phyloP scores from a whole-genome alignment of 2,797 vertebrate genomes.

The Pipistrellus pipistrellus region DNA sequence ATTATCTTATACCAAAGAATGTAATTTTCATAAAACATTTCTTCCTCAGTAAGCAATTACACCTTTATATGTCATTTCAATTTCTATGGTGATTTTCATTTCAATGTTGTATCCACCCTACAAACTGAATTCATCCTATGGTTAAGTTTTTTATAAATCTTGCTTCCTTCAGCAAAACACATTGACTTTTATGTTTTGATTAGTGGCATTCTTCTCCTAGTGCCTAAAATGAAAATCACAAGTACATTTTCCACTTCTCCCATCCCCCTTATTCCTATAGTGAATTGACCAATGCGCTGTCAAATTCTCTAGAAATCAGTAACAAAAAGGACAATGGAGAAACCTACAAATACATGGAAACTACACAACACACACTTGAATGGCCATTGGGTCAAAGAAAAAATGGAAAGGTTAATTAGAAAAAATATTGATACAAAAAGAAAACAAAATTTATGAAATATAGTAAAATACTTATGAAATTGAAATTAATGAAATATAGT shows the following conservation, averaged over 20 bases:
- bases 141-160: neutral
- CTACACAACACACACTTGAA: neutral
- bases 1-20: neutral
- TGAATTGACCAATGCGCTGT: neutral
- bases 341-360: neutral
- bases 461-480: neutral
- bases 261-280: neutral
- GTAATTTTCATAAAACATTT: slow-evolving; percentile 28
- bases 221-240: neutral
- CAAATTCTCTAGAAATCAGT: neutral
- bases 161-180: neutral
- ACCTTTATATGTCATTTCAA: neutral
- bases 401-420: neutral
- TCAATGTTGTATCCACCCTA: neutral
- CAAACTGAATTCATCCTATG: neutral
- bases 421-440: neutral
- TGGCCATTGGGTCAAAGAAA: neutral
- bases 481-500: neutral
- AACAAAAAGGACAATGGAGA: neutral
- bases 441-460: neutral
- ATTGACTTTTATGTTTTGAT: neutral
- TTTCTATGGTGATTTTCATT: neutral
- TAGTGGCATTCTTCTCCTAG: neutral
- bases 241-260: neutral
- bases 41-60: neutral